Conservation (phyloP, 2,888 invertebrate species). For the Chalcosyrphus nemorum region DNA sequence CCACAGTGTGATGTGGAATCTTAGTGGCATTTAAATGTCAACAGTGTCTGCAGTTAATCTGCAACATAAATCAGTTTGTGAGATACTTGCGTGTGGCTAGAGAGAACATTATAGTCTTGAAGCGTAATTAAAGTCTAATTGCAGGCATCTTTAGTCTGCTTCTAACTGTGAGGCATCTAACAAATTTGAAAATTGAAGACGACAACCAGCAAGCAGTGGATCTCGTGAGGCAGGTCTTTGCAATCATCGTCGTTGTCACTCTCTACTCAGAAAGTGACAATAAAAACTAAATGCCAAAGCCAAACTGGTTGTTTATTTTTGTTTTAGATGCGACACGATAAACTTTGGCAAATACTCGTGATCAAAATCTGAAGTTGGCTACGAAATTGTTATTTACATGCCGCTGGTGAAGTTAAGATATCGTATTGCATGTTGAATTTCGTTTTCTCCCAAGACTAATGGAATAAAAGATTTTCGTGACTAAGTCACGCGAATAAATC, state of each 20-base stretch:
- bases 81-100: not conserved
- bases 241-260: slow-evolving; percentile 12
- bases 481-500: slow-evolving; percentile 15
- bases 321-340: slow-evolving; percentile 11
- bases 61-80: slow-evolving; percentile 38
- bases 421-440: slow-evolving; percentile 34
- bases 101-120: not conserved
- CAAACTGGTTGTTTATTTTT: slow-evolving; percentile 33
- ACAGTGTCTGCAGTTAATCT: slow-evolving; percentile 29
- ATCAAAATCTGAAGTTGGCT: slow-evolving; percentile 49
- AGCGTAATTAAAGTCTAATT: slow-evolving; percentile 28
- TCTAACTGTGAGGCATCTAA: slow-evolving; percentile 1
- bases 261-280: slow-evolving; percentile 44
- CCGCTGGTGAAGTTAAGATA: not conserved
- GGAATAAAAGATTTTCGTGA: slow-evolving; percentile 41
- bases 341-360: slow-evolving; percentile 49
- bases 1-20: slow-evolving; percentile 26
- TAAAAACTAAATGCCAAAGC: slow-evolving; percentile 34
- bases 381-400: slow-evolving; percentile 38
- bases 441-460: slow-evolving; percentile 39
- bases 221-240: slow-evolving; percentile 33
- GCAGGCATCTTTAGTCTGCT: no score
- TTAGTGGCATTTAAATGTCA: slow-evolving; percentile 70
- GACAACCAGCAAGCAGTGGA: slow-evolving; percentile 16
- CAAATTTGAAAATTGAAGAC: no score